A percentile compares a stretch with the other conserved stretches of the same genome.
Evolutionary conservation across 1,140 invertebrate genomes (phyloP).

Genomic region (Drosophila repletoides): DNA sequence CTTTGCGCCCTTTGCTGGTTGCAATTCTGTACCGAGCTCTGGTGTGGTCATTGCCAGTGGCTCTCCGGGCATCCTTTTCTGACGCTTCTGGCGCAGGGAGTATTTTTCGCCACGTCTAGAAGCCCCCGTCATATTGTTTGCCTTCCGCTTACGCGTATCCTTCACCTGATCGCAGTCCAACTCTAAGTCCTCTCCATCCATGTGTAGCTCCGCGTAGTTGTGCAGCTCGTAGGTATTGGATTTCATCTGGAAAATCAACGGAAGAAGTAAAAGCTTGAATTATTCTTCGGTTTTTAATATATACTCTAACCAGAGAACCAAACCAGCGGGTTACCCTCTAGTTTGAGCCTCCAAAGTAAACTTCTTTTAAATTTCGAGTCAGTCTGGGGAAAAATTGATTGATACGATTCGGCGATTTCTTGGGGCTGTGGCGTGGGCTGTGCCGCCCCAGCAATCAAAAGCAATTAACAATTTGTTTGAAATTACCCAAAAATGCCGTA

Average conservation of each 20-base stretch:
- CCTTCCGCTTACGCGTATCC: conserved; percentile 58
- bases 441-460: conserved; percentile 41
- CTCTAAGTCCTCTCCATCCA: too few relatives aligned
- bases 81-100: conserved; percentile 73
- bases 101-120: conserved; percentile 70
- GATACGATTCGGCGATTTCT: conserved; percentile 9
- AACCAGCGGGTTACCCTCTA: too few relatives aligned
- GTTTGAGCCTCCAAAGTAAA: too few relatives aligned
- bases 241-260: conserved; percentile 65
- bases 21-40: not conserved
- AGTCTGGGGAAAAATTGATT: not conserved
- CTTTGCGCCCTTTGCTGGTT: conserved; percentile 13
- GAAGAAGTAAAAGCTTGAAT: conserved; percentile 40
- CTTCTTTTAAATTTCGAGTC: too few relatives aligned
- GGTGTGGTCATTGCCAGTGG: not conserved
- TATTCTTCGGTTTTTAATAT: too few relatives aligned
- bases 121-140: conserved; percentile 5
- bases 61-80: conserved; percentile 44
- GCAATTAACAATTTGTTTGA: conserved; percentile 72
- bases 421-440: conserved; percentile 27
- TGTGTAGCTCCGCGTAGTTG: conserved; percentile 67
- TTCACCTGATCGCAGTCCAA: conserved; percentile 24
- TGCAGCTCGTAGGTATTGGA: conserved; percentile 72
- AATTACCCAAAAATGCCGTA: conserved; percentile 26
- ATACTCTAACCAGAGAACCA: too few relatives aligned